Evolutionary conservation across 2,888 invertebrate genomes (phyloP).

Genomic region (Dasysyrphus tricinctus): DNA sequence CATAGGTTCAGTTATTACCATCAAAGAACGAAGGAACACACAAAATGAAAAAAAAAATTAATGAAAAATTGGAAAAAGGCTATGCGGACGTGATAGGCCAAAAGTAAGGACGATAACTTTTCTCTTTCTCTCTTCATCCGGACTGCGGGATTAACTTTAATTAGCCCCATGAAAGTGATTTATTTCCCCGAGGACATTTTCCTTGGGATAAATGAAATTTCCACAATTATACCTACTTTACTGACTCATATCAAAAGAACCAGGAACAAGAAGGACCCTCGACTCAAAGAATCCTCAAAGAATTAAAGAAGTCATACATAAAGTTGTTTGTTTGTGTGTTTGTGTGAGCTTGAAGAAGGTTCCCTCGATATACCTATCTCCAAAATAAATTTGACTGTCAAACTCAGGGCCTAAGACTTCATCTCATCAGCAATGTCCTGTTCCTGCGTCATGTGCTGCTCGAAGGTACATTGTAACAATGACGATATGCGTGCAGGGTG

Average conservation of each 20-base stretch:
- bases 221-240: neutral
- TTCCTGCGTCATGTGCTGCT: neutral
- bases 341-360: neutral
- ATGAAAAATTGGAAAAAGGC: constrained; percentile 22
- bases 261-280: neutral
- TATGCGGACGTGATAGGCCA: constrained; percentile 21
- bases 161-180: constrained; percentile 82
- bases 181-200: constrained; percentile 78
- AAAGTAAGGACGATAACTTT: constrained; percentile 47
- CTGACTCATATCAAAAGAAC: neutral
- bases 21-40: neutral
- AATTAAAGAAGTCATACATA: neutral
- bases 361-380: neutral
- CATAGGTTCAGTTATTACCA: constrained; percentile 11
- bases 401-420: constrained; percentile 58
- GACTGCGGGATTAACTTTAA: constrained; percentile 80
- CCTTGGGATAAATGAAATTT: constrained; percentile 30
- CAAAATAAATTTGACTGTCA: constrained; percentile 59
- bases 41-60: neutral
- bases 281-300: neutral
- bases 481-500: neutral
- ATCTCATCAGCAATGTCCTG: constrained; percentile 45
- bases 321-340: neutral
- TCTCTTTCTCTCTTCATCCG: constrained; percentile 28
- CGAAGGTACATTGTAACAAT: constrained; percentile 50